phyloP scores from a whole-genome alignment of 1,140 invertebrate species.

The Drosophila mayri region DNA sequence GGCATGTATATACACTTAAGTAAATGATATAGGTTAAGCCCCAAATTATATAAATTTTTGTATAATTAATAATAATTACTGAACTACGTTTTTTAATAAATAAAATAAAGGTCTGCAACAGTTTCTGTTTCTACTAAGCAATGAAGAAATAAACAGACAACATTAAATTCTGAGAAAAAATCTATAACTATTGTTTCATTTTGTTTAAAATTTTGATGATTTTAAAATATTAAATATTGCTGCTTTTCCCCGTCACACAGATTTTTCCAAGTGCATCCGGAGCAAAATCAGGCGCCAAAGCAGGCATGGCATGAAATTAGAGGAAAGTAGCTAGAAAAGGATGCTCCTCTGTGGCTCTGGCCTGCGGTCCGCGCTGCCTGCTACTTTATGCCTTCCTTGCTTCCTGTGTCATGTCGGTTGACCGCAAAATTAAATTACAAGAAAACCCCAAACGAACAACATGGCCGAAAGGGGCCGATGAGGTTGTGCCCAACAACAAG shows the following conservation, averaged over 20 bases:
- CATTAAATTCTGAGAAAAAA: too few relatives aligned
- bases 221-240: too few relatives aligned
- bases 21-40: background rate
- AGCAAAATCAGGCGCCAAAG: conserved; percentile 18
- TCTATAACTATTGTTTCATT: too few relatives aligned
- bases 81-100: background rate
- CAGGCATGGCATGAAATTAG: conserved; percentile 47
- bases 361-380: conserved; percentile 29
- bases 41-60: background rate
- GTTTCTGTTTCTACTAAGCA: too few relatives aligned
- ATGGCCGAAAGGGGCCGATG: conserved; percentile 62
- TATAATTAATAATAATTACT: background rate
- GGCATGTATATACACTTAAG: conserved; percentile 9
- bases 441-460: conserved; percentile 62
- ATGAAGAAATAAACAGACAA: too few relatives aligned
- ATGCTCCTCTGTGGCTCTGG: conserved; percentile 36
- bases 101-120: background rate
- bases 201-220: too few relatives aligned
- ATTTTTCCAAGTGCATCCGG: conserved; percentile 6
- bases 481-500: conserved; percentile 47
- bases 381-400: conserved; percentile 54
- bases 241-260: background rate
- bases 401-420: conserved; percentile 74
- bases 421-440: conserved; percentile 81
- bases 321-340: conserved; percentile 50